Conservation (phyloP, 2,113 vertebrate genomes). For the Leucopsar rothschildi region DNA sequence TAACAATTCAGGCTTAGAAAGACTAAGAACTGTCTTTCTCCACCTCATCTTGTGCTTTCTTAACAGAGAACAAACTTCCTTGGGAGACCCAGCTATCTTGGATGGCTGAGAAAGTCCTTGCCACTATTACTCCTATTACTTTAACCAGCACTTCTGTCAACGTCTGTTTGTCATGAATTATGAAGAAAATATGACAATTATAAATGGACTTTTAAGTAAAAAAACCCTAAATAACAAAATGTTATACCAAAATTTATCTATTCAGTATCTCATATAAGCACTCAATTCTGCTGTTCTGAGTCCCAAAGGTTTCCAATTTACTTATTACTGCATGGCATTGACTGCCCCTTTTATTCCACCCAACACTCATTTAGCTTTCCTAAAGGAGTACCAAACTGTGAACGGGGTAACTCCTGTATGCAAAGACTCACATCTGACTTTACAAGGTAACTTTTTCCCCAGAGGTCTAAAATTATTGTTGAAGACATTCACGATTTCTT, state of each 20-base stretch:
- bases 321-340: neutral
- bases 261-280: neutral
- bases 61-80: neutral
- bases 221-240: neutral
- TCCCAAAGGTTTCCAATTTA: neutral
- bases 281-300: neutral
- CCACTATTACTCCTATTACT: neutral
- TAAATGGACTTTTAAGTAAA: neutral
- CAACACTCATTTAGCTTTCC: neutral
- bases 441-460: neutral
- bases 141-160: neutral
- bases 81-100: neutral
- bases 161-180: fast-evolving
- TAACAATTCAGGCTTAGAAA: neutral
- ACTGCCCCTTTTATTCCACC: neutral
- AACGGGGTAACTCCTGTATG: neutral
- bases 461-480: neutral
- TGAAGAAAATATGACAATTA: neutral
- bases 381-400: neutral
- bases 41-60: neutral
- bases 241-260: neutral
- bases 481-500: neutral
- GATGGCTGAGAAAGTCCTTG: neutral
- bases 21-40: neutral
- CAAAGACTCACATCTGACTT: neutral